Evolutionary conservation across 2,888 invertebrate genomes (phyloP).

Genomic region (Mythimna loreyi): DNA sequence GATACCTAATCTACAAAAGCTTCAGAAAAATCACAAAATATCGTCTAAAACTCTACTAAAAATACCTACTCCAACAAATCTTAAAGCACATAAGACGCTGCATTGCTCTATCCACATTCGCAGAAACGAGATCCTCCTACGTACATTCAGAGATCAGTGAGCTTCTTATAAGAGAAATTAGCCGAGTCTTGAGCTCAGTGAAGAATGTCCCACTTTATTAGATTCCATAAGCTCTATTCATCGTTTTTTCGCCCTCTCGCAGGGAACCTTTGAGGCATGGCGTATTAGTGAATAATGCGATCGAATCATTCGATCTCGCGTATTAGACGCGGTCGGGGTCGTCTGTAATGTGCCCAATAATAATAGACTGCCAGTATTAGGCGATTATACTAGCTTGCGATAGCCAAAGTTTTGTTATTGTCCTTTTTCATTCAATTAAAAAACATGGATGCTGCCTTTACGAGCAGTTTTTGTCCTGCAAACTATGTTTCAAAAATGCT

Average conservation of each 20-base stretch:
- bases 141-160: slow-evolving; percentile 49
- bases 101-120: slow-evolving; percentile 34
- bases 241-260: slow-evolving; percentile 83
- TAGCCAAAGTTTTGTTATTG: slow-evolving; percentile 72
- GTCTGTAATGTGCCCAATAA: slow-evolving; percentile 82
- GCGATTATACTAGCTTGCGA: slow-evolving; percentile 75
- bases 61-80: slow-evolving; percentile 3
- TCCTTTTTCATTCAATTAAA: not conserved
- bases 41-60: not conserved
- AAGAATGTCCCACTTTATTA: slow-evolving; percentile 89
- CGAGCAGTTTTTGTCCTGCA: not conserved
- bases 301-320: slow-evolving; percentile 85
- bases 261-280: slow-evolving; percentile 83
- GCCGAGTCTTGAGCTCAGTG: slow-evolving; percentile 73
- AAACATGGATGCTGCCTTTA: not conserved
- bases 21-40: too few species aligned
- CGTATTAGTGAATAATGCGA: slow-evolving; percentile 89
- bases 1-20: not conserved
- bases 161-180: slow-evolving; percentile 76
- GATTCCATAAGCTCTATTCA: slow-evolving; percentile 89
- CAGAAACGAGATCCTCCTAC: slow-evolving; percentile 20
- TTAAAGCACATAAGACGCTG: not conserved
- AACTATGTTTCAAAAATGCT: slow-evolving; percentile 2
- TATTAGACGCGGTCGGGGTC: slow-evolving; percentile 79
- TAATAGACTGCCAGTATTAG: slow-evolving; percentile 85